Evolutionary conservation across 2,113 vertebrate species (phyloP).

Genomic region (Bos javanicus): DNA sequence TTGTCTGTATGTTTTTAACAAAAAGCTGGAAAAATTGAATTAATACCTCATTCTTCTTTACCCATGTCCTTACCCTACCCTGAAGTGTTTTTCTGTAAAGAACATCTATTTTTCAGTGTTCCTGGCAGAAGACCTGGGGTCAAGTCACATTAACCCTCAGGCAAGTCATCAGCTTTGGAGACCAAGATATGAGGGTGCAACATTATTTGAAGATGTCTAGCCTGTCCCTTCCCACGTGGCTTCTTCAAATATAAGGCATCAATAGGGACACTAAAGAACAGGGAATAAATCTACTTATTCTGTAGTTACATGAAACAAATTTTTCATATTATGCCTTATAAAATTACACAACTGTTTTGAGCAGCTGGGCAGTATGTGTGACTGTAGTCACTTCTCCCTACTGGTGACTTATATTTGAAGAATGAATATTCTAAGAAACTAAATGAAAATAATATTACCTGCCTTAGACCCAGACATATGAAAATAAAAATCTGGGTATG

Average conservation of each 20-base stretch:
- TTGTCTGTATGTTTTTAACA: slow-evolving; percentile 20
- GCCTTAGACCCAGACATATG: neutral
- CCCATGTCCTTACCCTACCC: neutral
- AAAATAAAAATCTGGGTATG: neutral
- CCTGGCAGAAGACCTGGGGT: neutral
- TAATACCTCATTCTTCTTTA: neutral
- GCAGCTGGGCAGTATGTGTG: neutral
- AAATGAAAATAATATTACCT: neutral
- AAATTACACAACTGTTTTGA: neutral
- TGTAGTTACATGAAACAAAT: neutral
- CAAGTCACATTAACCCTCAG: neutral
- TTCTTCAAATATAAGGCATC: neutral
- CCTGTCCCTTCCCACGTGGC: neutral
- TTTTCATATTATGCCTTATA: neutral
- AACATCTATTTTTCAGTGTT: neutral
- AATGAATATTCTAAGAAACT: neutral
- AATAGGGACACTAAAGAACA: neutral
- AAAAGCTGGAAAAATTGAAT: neutral
- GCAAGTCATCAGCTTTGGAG: neutral
- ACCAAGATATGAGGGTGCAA: neutral
- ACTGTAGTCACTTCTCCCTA: neutral
- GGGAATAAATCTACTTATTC: neutral
- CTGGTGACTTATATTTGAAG: too few species aligned
- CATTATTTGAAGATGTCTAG: neutral
- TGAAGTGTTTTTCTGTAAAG: neutral